These are phyloP conservation scores for Deilephila porcellus DNA, from an alignment of 2,888 invertebrate species.

Conservation along the genomic window DNA sequence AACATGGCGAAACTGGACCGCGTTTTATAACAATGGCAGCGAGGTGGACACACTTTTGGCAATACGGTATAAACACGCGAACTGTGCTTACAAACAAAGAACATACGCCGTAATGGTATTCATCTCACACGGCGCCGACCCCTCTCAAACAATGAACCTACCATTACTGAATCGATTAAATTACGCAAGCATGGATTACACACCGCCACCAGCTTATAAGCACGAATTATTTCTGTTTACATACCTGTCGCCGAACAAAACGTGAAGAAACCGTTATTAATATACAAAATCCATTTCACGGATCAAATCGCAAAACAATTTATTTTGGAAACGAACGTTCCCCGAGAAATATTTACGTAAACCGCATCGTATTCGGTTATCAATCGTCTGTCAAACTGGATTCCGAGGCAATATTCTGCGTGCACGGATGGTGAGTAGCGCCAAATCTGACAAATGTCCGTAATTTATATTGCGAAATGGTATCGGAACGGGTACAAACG, in stretches of 20 bases:
- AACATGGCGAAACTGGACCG: slow-evolving; percentile 36
- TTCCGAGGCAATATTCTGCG: slow-evolving; percentile 14
- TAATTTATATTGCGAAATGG: slow-evolving; percentile 55
- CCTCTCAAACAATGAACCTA: slow-evolving; percentile 19
- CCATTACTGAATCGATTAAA: slow-evolving; percentile 49
- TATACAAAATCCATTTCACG: not conserved
- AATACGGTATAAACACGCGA: slow-evolving; percentile 12
- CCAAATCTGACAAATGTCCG: slow-evolving; percentile 41
- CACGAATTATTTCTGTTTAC: slow-evolving; percentile 13
- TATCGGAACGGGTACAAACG: slow-evolving; percentile 47
- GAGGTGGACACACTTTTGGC: slow-evolving; percentile 13
- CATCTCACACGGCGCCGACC: slow-evolving; percentile 68
- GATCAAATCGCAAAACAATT: slow-evolving; percentile 5
- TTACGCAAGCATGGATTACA: slow-evolving; percentile 62
- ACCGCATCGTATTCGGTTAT: not conserved
- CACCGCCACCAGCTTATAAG: slow-evolving; percentile 43
- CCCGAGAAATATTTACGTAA: slow-evolving; percentile 7
- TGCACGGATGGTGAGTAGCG: not conserved
- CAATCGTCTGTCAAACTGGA: slow-evolving; percentile 10
- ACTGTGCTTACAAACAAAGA: slow-evolving; percentile 59
- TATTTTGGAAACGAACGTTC: not conserved
- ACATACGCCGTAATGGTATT: slow-evolving; percentile 69
- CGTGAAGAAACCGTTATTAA: not conserved
- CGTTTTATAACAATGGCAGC: slow-evolving; percentile 1
- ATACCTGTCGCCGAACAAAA: not conserved